Evolutionary conservation across 2,797 vertebrate species (phyloP).

Genomic region (Melanotaenia maccullochi): DNA sequence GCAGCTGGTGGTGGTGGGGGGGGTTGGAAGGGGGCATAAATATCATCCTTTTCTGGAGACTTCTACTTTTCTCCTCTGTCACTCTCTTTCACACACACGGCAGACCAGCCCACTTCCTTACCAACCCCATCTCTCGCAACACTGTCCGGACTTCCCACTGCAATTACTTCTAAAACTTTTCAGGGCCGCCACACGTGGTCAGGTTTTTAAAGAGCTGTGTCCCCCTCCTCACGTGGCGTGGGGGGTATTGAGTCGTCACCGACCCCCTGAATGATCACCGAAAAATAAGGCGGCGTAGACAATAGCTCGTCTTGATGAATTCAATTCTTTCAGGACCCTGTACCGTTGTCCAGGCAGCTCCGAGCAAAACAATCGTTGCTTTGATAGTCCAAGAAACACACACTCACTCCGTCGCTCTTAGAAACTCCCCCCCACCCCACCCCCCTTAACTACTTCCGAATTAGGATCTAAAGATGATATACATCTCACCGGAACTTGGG

Average conservation of each 20-base stretch:
- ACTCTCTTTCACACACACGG: constrained; percentile 82
- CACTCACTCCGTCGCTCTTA: constrained; percentile 72
- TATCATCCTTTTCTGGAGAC: constrained; percentile 79
- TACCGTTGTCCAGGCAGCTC: constrained; percentile 89
- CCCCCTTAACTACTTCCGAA: constrained; percentile 75
- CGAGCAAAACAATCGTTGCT: constrained; percentile 84
- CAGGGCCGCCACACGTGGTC: constrained; percentile 86
- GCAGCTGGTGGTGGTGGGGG: neutral
- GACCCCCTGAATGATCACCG: constrained; percentile 88
- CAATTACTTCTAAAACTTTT: constrained; percentile 91
- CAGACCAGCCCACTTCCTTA: constrained; percentile 86
- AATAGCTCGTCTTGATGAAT: constrained; percentile 90
- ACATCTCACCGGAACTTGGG: constrained; percentile 67
- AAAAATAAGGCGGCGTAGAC: constrained; percentile 88
- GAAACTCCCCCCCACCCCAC: constrained; percentile 43
- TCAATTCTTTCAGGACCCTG: constrained; percentile 89
- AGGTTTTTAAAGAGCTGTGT: constrained; percentile 87
- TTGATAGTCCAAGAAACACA: constrained; percentile 85
- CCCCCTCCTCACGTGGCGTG: constrained; percentile 83
- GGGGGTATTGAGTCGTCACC: constrained; percentile 90
- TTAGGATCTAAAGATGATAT: constrained; percentile 75
- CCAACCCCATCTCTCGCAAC: constrained; percentile 81
- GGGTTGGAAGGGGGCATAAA: constrained; percentile 71
- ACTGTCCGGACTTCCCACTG: constrained; percentile 86
- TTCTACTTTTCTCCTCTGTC: constrained; percentile 79